A percentile compares a stretch with the other conserved stretches of the same genome.
Conservation (phyloP, 2,797 vertebrate genomes). For the Gobio occitaniae region DNA sequence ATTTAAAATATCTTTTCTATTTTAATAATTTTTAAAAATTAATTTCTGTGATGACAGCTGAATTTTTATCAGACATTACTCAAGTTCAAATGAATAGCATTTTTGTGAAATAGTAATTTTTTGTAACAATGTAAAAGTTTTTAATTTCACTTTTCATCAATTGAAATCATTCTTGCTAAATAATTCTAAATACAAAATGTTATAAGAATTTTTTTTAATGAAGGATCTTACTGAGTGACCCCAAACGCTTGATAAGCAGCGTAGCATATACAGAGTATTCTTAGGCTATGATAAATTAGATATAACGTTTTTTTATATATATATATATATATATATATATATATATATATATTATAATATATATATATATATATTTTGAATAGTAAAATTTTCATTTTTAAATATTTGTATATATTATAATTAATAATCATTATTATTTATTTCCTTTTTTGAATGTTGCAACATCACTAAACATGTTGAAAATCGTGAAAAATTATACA, state of each 20-base stretch:
- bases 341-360: too few relatives aligned
- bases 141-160: not conserved
- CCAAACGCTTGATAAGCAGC: not conserved
- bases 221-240: not conserved
- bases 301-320: too few relatives aligned
- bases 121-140: not conserved
- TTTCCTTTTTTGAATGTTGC: not conserved
- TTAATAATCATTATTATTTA: not conserved
- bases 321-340: too few relatives aligned
- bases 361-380: not conserved
- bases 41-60: not conserved
- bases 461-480: not conserved
- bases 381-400: not conserved
- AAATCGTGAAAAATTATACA: too few relatives aligned
- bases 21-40: not conserved
- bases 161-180: not conserved
- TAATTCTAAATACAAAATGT: not conserved
- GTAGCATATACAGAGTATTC: too few relatives aligned
- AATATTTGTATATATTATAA: not conserved
- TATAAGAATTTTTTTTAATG: not conserved
- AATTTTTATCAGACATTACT: not conserved
- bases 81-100: not conserved
- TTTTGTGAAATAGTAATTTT: not conserved
- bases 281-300: too few relatives aligned
- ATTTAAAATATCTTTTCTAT: not conserved